Conservation (phyloP, 64 coral and sea anemone genomes). For the Anthopleura sola region DNA sequence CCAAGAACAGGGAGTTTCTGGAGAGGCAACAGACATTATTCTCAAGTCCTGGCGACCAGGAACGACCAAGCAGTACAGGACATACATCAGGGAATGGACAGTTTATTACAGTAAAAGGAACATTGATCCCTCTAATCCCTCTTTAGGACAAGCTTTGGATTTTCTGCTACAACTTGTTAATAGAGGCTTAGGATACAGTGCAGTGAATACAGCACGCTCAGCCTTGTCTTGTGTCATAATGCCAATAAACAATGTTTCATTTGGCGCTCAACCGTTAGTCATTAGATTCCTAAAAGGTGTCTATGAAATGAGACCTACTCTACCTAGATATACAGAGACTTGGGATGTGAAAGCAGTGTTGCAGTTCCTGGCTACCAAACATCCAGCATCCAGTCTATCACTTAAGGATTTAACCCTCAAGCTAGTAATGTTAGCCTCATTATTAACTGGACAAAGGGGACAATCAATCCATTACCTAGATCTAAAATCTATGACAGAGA, state of each 20-base stretch:
- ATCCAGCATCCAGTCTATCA: background rate
- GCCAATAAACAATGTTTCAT: background rate
- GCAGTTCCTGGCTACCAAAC: background rate
- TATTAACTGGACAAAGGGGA: background rate
- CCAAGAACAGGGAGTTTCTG: background rate
- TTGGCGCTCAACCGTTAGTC: constrained; percentile 41
- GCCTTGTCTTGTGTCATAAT: constrained; percentile 6
- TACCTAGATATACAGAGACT: constrained; percentile 25
- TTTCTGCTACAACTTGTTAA: constrained; percentile 35
- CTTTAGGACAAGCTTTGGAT: background rate
- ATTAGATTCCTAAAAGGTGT: constrained; percentile 39
- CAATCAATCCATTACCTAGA: background rate
- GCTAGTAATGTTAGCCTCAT: background rate
- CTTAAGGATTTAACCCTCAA: background rate
- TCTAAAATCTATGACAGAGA: no score
- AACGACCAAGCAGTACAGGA: constrained; percentile 39
- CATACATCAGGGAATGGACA: constrained; percentile 22
- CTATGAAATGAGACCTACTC: constrained; percentile 37
- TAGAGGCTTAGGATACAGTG: constrained; percentile 37
- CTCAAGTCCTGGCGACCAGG: constrained; percentile 27
- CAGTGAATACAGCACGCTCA: constrained; percentile 50
- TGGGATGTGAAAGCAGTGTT: constrained; percentile 45
- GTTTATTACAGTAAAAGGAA: background rate
- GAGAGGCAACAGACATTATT: constrained; percentile 18
- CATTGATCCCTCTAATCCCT: background rate